Base-by-base conservation (phyloP, 2,113 vertebrate genomes). In the Leptocoma aspasia region DNA sequence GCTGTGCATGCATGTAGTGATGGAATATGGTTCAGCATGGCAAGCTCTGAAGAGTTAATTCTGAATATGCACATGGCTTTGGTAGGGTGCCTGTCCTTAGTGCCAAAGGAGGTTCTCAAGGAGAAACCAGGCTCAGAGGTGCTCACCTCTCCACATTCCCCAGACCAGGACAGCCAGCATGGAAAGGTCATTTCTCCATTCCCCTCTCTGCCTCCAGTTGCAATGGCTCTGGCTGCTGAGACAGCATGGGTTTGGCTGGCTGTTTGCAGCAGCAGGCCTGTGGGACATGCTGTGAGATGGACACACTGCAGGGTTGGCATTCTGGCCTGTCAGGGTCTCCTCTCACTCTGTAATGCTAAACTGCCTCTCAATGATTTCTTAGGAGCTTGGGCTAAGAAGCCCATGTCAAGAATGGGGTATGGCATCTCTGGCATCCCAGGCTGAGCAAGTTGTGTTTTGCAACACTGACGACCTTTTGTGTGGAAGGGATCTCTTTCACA, bases 391-490 rank as follows among this genome's bases (percentile, higher is more conserved):
- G 45, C 41, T 35, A 28, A 86, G 92, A 23, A 92, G 82, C 35
- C 68, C 54, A 2, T 41, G 63, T 90, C 59, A 69, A 28, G 90
- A 89, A 54, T 23, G 88, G 69, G 63, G 82, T 12, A 27, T 2
- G 82, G 96, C 87, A 95, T 96, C 88, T 80, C 83, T 95, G 60
- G 66, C 95, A 97, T 97, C 88, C 86, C 94, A 54, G 44, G 66
- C 93, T 91, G 94, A 89, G 77, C 69, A 86, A 90, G 96, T 35
- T 57, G 45, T 94, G 91, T 86, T 97, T 91, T 94, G 83, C 80
- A 90, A 33, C 81, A 89, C 90, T 91, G 84, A 92, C 1, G 6
- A 69, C 86, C 90, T 96, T 83, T 59, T 88, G 86, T 95, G 86
- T 81, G 93, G 77, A 81, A 83, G 50, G 79, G 76, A 95, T 87